Evolutionary conservation across 2,113 vertebrate species (phyloP).

Genomic region (Maylandia zebra): DNA sequence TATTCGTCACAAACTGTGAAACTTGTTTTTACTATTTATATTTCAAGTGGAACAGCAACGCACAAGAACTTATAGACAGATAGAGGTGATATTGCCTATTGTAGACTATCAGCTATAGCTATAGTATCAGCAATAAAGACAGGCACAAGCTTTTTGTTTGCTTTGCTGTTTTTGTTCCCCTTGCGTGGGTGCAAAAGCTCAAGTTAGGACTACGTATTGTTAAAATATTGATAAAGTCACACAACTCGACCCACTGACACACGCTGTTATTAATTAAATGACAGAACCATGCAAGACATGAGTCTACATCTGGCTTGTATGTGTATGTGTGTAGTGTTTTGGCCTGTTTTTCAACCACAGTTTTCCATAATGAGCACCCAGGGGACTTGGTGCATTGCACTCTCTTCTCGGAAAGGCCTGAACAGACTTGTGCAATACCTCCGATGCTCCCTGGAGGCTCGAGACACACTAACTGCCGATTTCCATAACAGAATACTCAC

Average conservation of each 20-base stretch:
- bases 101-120: background rate
- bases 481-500: slow-evolving; percentile 18
- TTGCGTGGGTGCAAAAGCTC: background rate
- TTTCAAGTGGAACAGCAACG: background rate
- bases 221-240: background rate
- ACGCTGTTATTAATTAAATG: background rate
- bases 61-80: background rate
- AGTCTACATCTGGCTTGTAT: background rate
- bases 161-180: background rate
- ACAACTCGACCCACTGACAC: background rate
- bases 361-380: slow-evolving; percentile 46
- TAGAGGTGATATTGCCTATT: background rate
- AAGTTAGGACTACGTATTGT: background rate
- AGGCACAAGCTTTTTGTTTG: background rate
- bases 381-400: slow-evolving; percentile 2
- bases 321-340: background rate
- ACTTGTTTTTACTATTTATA: background rate
- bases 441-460: background rate
- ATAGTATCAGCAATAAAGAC: background rate
- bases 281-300: background rate
- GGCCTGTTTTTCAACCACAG: background rate
- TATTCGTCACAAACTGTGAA: background rate
- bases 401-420: slow-evolving; percentile 2
- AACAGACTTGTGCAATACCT: slow-evolving; percentile 30
- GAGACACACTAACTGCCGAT: slow-evolving; percentile 15